Percentiles rank a stretch among this genome's conserved stretches.
These are phyloP conservation scores for Sphenodon punctatus DNA, from an alignment of 2,797 vertebrate species.

Conservation along the genomic window DNA sequence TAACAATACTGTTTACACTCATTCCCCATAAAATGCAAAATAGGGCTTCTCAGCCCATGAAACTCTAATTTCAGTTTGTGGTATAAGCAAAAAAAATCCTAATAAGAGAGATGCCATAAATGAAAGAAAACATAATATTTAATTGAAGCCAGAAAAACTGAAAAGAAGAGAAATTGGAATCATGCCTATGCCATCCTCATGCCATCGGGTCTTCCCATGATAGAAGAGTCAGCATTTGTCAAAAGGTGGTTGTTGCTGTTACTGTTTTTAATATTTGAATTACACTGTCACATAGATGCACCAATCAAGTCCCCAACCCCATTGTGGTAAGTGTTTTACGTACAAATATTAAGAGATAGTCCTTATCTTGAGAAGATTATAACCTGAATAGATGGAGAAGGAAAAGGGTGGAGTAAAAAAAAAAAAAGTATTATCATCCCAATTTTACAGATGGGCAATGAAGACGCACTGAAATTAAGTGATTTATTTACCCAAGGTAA, in stretches of 20 bases:
- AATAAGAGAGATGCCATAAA: neutral
- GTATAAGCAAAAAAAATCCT: neutral
- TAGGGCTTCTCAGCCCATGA: neutral
- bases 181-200: neutral
- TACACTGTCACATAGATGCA: neutral
- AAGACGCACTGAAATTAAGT: no score
- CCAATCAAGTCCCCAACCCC: accelerated
- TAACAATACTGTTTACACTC: no score
- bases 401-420: no score
- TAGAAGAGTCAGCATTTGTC: neutral
- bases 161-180: neutral
- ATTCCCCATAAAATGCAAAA: no score
- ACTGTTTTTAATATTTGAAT: accelerated
- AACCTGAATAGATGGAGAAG: no score
- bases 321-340: neutral
- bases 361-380: neutral
- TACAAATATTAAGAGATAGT: neutral
- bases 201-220: neutral
- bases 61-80: constrained; percentile 7
- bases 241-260: neutral
- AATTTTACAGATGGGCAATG: no score
- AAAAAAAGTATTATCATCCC: no score
- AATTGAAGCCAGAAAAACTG: neutral
- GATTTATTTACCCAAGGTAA: no score
- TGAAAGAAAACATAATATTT: neutral